phyloP scores from a whole-genome alignment of 2,888 invertebrate genomes.

The Sinotaia quadrata region DNA sequence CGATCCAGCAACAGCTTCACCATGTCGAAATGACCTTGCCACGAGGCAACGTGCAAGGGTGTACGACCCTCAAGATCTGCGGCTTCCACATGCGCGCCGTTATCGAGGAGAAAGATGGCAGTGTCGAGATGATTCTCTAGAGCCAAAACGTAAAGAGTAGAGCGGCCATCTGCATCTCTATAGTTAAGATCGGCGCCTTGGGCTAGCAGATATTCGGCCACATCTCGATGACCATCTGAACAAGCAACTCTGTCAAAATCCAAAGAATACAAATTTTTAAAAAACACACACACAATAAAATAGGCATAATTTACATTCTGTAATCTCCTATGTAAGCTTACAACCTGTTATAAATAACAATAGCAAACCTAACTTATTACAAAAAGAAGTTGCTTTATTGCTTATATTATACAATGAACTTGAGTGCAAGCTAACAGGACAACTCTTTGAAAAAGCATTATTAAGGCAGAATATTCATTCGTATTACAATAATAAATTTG shows the following conservation, averaged over 20 bases:
- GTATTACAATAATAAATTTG: no score
- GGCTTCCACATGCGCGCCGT: constrained; percentile 84
- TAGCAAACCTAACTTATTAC: no score
- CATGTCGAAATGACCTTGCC: constrained; percentile 94
- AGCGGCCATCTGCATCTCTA: constrained; percentile 91
- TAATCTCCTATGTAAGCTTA: no score
- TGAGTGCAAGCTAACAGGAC: no score
- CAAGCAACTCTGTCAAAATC: constrained; percentile 21
- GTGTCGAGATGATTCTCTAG: constrained; percentile 69
- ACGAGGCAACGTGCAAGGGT: constrained; percentile 84
- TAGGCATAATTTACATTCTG: no score
- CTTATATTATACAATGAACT: no score
- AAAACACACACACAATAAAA: no score
- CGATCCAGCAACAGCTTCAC: constrained; percentile 80
- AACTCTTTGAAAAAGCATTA: no score
- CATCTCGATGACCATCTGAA: constrained; percentile 79
- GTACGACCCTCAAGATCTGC: constrained; percentile 91
- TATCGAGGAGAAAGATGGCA: constrained; percentile 75
- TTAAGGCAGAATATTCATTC: no score
- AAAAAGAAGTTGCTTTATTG: no score
- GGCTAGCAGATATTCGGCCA: constrained; percentile 72
- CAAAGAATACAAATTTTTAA: no score
- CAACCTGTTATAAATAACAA: no score
- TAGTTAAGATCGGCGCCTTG: constrained; percentile 84
- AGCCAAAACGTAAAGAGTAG: constrained; percentile 91